Conservation (phyloP, 2,113 vertebrate species). For the Oenanthe melanoleuca region DNA sequence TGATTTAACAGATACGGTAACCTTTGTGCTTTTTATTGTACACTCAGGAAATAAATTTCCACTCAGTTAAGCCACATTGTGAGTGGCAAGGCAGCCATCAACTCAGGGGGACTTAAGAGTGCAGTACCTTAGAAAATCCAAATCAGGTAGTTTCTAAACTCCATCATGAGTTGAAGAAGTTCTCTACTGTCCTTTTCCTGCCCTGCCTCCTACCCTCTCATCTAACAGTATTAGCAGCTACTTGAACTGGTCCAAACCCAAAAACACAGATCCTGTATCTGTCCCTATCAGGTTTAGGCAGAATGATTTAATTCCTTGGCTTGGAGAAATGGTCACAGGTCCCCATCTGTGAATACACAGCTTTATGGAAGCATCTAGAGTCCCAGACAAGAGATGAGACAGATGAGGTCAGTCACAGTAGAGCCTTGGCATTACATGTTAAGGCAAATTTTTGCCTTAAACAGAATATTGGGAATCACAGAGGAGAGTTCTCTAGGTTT, state of each 20-base stretch:
- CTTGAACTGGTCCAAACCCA: background rate
- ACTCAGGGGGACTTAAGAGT: background rate
- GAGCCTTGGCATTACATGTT: background rate
- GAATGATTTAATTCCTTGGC: background rate
- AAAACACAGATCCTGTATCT: accelerated
- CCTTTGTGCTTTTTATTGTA: slow-evolving; percentile 50
- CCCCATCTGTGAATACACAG: background rate
- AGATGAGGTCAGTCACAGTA: background rate
- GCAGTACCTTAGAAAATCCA: slow-evolving; percentile 10
- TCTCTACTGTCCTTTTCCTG: background rate
- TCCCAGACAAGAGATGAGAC: background rate
- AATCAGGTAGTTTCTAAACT: background rate
- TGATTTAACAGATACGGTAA: slow-evolving; percentile 27
- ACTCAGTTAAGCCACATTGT: slow-evolving; percentile 36
- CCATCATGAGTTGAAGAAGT: background rate
- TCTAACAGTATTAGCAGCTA: background rate
- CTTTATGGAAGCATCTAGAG: background rate
- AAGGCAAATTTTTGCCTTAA: background rate
- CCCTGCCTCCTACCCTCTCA: background rate
- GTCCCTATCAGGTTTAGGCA: background rate
- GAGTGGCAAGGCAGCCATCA: slow-evolving; percentile 20
- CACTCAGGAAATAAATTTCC: slow-evolving; percentile 55
- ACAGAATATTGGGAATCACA: background rate
- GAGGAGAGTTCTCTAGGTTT: background rate
- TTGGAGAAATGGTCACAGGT: background rate